A percentile compares a stretch with the other conserved stretches of the same genome.
These are phyloP conservation scores for Centroberyx gerrardi DNA, from an alignment of 2,797 vertebrate genomes.

Conservation along the genomic window DNA sequence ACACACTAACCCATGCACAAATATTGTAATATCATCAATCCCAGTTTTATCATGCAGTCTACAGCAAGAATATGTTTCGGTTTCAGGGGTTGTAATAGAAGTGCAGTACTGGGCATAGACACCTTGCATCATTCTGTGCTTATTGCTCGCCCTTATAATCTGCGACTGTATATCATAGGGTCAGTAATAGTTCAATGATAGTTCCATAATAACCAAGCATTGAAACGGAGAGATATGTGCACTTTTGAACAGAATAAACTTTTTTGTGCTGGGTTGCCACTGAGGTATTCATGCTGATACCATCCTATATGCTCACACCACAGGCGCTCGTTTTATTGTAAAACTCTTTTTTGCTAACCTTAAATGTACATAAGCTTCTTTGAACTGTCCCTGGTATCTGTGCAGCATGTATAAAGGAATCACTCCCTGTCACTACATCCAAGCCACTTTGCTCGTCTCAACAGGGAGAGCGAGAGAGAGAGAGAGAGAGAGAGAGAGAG, in stretches of 20 bases:
- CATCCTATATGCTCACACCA: slow-evolving; percentile 58
- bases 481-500: slow-evolving; percentile 28
- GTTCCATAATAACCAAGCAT: background rate
- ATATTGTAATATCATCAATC: slow-evolving; percentile 35
- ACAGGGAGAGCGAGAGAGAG: slow-evolving; percentile 36
- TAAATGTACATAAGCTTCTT: slow-evolving; percentile 77
- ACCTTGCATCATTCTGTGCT: background rate
- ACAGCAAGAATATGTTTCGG: slow-evolving; percentile 16
- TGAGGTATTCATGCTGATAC: slow-evolving; percentile 60
- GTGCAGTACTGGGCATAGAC: background rate
- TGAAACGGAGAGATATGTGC: slow-evolving; percentile 26
- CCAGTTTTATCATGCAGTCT: slow-evolving; percentile 37
- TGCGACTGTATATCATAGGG: background rate
- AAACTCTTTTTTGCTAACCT: slow-evolving; percentile 60
- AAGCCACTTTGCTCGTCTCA: slow-evolving; percentile 73
- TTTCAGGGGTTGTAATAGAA: slow-evolving; percentile 5
- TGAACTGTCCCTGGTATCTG: slow-evolving; percentile 65
- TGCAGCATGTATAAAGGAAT: slow-evolving; percentile 57
- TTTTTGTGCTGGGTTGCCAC: slow-evolving; percentile 53
- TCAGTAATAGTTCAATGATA: background rate
- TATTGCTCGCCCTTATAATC: slow-evolving; percentile 1
- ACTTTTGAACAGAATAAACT: slow-evolving; percentile 26
- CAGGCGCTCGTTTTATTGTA: slow-evolving; percentile 44
- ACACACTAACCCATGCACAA: slow-evolving; percentile 42
- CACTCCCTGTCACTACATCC: slow-evolving; percentile 70